Conservation (phyloP, 1,140 invertebrate genomes). For the Bombus balteatus region DNA sequence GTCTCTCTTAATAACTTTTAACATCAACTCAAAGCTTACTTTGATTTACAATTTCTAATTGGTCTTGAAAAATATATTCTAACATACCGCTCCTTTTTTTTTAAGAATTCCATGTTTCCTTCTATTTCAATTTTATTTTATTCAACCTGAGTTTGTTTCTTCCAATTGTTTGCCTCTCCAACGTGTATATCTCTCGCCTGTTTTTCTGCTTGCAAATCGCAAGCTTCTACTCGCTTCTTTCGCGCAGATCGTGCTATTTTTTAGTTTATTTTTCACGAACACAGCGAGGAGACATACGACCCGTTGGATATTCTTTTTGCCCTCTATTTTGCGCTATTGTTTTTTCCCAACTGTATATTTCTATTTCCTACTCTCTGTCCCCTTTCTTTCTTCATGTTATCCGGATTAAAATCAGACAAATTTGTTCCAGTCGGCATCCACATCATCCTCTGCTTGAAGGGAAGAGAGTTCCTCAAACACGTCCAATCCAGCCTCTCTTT, state of each 20-base stretch:
- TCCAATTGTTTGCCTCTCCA: slow-evolving; percentile 31
- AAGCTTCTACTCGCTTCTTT: slow-evolving; percentile 35
- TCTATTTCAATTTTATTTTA: slow-evolving; percentile 35
- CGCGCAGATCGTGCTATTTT: slow-evolving; percentile 9
- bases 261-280: slow-evolving; percentile 10
- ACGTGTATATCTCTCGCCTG: slow-evolving; percentile 38
- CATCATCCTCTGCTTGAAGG: neutral
- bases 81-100: slow-evolving; percentile 49
- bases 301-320: neutral
- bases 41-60: slow-evolving; percentile 20
- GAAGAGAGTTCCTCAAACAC: neutral
- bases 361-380: neutral
- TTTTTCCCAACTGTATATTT: neutral
- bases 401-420: no score
- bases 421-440: slow-evolving; percentile 1
- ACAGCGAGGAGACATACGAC: neutral
- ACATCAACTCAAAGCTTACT: slow-evolving; percentile 5
- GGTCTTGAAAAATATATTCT: slow-evolving; percentile 48
- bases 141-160: slow-evolving; percentile 6
- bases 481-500: neutral
- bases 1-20: slow-evolving; percentile 39
- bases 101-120: neutral
- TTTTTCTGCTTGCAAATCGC: slow-evolving; percentile 26
- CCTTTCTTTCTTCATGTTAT: neutral
- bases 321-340: neutral